These are phyloP conservation scores for Onychostruthus taczanowskii DNA, from an alignment of 2,113 vertebrate genomes.

Conservation along the genomic window DNA sequence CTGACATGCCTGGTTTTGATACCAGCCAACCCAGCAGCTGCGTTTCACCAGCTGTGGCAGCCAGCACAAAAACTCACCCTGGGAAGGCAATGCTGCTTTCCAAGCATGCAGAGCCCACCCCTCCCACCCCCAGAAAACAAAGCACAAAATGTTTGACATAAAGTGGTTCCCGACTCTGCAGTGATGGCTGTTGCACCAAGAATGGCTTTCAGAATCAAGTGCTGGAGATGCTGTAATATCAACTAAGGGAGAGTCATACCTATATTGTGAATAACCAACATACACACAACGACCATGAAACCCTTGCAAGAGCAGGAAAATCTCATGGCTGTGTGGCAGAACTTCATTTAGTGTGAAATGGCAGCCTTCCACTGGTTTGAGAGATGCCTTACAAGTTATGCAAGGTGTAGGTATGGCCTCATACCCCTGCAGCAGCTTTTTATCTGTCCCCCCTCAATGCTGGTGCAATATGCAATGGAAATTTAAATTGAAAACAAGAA, in stretches of 20 bases:
- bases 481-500: not conserved
- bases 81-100: not conserved
- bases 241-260: not conserved
- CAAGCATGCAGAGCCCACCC: not conserved
- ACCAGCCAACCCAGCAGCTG: not conserved
- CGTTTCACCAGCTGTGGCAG: accelerated
- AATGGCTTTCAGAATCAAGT: not conserved
- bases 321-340: not conserved
- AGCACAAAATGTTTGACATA: not conserved
- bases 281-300: not conserved
- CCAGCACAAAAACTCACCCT: not conserved
- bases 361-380: not conserved
- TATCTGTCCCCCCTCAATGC: accelerated
- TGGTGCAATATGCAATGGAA: not conserved
- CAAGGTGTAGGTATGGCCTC: not conserved
- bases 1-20: accelerated
- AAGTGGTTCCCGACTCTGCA: not conserved
- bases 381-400: accelerated
- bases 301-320: not conserved
- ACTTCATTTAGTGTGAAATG: not conserved
- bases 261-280: not conserved
- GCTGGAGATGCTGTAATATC: not conserved
- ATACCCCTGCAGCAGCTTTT: not conserved
- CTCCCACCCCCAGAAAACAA: not conserved
- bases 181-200: not conserved